Conservation (phyloP, 2,113 vertebrate species). For the Daubentonia madagascariensis region DNA sequence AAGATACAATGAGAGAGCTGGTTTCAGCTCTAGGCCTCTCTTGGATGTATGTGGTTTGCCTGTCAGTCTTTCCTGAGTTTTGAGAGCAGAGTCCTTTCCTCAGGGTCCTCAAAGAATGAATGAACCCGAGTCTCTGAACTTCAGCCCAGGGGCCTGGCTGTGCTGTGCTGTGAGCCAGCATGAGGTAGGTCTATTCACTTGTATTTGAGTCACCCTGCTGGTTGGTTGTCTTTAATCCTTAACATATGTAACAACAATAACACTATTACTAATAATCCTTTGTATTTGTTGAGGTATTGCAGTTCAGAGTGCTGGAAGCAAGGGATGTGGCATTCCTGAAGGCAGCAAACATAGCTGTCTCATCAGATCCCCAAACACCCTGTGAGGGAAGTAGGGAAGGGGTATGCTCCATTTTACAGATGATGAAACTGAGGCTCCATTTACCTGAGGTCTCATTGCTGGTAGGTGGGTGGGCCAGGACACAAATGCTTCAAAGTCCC, state of each 20-base stretch:
- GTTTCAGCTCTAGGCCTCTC: not conserved
- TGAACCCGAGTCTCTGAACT: not conserved
- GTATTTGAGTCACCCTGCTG: not conserved
- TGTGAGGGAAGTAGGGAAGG: not conserved
- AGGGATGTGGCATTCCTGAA: not conserved
- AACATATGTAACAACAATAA: not conserved
- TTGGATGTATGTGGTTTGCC: too few relatives aligned
- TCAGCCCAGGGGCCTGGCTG: not conserved
- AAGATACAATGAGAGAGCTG: not conserved
- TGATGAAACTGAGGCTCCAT: not conserved
- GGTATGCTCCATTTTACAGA: not conserved
- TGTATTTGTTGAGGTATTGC: not conserved
- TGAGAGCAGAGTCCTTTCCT: not conserved
- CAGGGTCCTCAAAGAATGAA: not conserved
- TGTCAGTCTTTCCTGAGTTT: not conserved
- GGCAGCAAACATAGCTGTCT: not conserved
- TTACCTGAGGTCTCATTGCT: not conserved
- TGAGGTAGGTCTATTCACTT: not conserved
- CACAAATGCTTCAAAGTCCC: not conserved
- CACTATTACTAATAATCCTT: not conserved
- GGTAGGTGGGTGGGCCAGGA: not conserved
- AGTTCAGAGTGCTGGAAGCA: not conserved
- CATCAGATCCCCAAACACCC: not conserved
- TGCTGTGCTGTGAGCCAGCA: not conserved
- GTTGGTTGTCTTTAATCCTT: not conserved